Evolutionary conservation across 2,888 invertebrate species (phyloP).

Genomic region (Clivina fossor): DNA sequence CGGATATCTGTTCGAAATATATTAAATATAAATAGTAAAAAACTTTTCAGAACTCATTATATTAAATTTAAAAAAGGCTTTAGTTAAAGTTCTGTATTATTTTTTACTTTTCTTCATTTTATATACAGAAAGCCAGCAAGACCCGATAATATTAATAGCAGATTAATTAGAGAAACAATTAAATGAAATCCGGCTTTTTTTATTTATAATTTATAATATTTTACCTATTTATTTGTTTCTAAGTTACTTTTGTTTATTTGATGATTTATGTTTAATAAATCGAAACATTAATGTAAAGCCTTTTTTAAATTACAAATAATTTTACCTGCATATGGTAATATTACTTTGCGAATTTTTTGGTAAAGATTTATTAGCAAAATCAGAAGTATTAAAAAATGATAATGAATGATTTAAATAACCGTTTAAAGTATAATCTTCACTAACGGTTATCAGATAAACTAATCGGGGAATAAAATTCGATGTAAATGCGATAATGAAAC

Average conservation of each 20-base stretch:
- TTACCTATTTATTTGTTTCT: too few relatives aligned
- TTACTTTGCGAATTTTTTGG: conserved; percentile 53
- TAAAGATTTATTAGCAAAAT: conserved; percentile 58
- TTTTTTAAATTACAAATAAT: too few relatives aligned
- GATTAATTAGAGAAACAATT: too few relatives aligned
- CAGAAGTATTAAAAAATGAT: conserved; percentile 69
- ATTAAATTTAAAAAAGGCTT: conserved; percentile 7
- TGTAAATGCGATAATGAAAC: conserved; percentile 95
- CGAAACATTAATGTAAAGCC: too few relatives aligned
- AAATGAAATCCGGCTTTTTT: too few relatives aligned
- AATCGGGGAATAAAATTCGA: conserved; percentile 93
- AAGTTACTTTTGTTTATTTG: too few relatives aligned
- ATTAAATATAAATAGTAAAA: conserved; percentile 1
- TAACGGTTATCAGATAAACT: conserved; percentile 69
- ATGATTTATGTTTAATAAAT: too few relatives aligned
- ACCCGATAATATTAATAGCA: too few relatives aligned
- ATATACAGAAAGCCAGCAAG: too few relatives aligned
- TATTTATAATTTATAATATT: too few relatives aligned
- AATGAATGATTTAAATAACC: conserved; percentile 81
- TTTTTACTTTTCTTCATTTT: not conserved
- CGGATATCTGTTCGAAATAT: conserved; percentile 64
- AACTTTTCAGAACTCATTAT: too few relatives aligned
- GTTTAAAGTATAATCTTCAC: conserved; percentile 62
- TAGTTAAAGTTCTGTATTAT: not conserved
- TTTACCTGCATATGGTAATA: conserved; percentile 65